phyloP scores from a whole-genome alignment of 2,113 vertebrate species.

The Cheirogaleus medius region DNA sequence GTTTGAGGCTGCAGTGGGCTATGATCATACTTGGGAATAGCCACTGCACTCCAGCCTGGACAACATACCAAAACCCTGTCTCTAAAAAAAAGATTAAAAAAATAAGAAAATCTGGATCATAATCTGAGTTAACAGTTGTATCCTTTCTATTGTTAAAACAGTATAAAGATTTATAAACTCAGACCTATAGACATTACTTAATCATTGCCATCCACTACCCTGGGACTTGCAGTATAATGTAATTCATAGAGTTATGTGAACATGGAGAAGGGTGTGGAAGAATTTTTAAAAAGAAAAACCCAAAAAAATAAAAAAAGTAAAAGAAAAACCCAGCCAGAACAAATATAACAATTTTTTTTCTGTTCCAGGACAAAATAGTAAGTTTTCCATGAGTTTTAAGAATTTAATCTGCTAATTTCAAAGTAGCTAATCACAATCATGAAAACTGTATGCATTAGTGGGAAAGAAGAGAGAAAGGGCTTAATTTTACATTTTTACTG shows the following conservation, averaged over 20 bases:
- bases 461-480: neutral
- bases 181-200: neutral
- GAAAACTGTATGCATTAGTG: neutral
- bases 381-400: conserved; percentile 35
- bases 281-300: neutral
- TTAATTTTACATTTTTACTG: conserved; percentile 28
- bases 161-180: neutral
- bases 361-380: neutral
- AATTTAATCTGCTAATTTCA: conserved; percentile 14
- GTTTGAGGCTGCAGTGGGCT: no score
- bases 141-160: neutral
- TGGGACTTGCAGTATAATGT: neutral
- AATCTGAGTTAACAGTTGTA: neutral
- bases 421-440: neutral
- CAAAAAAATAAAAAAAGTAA: no score
- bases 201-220: neutral
- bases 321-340: neutral
- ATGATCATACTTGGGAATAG: no score
- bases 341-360: neutral
- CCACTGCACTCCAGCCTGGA: no score
- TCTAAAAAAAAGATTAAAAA: no score
- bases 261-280: neutral
- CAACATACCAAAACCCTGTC: no score
- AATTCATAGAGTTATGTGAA: neutral
- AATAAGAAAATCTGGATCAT: neutral